Percentiles rank a stretch among this genome's conserved stretches.
These are phyloP conservation scores for Stenichneumon culpator DNA, from an alignment of 2,888 invertebrate species.

Conservation along the genomic window DNA sequence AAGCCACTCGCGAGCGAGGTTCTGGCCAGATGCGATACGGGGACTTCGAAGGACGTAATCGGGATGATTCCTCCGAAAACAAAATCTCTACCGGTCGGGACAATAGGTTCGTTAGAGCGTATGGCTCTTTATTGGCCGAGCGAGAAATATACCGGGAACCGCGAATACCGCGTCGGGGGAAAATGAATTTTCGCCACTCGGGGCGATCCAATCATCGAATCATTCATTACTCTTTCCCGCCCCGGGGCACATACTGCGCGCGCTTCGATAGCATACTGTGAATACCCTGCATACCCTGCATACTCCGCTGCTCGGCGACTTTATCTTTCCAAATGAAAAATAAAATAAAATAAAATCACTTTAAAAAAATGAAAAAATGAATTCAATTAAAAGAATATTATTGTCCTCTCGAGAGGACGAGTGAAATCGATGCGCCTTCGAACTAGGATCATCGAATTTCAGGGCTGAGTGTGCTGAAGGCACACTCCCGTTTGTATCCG, in stretches of 20 bases:
- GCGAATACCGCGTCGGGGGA: constrained; percentile 52
- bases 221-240: constrained; percentile 71
- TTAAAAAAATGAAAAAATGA: neutral
- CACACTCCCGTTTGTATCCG: neutral
- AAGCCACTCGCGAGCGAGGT: constrained; percentile 25
- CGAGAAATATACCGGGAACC: constrained; percentile 28
- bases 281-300: too few relatives aligned
- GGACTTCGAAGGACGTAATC: constrained; percentile 70
- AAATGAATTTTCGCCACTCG: constrained; percentile 74
- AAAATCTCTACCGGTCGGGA: constrained; percentile 69
- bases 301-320: neutral
- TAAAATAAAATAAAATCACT: neutral
- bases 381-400: neutral
- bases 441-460: neutral
- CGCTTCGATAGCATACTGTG: neutral
- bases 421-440: neutral
- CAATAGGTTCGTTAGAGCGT: constrained; percentile 78
- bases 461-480: neutral
- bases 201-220: constrained; percentile 75
- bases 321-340: neutral
- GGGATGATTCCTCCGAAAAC: constrained; percentile 71
- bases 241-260: constrained; percentile 10
- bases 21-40: constrained; percentile 70
- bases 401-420: neutral
- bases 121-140: constrained; percentile 71